Evolutionary conservation across 2,797 vertebrate genomes (phyloP), one percentile per base, ranked within the genome.

Genomic region (Cossypha polioptera): DNA sequence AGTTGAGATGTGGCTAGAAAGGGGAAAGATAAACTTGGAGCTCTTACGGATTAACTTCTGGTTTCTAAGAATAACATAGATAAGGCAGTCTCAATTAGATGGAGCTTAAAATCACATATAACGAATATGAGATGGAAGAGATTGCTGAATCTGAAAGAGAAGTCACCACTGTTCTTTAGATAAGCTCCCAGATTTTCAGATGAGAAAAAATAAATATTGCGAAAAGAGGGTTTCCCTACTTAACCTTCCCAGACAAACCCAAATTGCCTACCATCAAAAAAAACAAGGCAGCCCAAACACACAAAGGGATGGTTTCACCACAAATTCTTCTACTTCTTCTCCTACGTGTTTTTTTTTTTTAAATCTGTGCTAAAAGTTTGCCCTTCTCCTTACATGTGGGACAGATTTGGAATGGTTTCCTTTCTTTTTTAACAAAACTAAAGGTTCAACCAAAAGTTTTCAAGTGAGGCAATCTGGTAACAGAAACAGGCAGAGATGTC

Each of bases 11-110:
- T n/a, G 31, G 38, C 72, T 96, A 91, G 84, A 91, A 93, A 92
- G 72, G 22, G 57, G 73, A 85, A 89, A 95, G 92, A 94, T 93
- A 97, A 96, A 96, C 88, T 91, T 80, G 59, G 57, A 87, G 91
- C 78, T 95, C 68, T 82, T 93, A 58, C 0, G 18, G 85, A 93
- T 97, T 92, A 95, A 93, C 58, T 96, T 94, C 54, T 88, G 62
- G 68, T 86, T 86, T 86, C 91, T 86, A 95, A 96, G 84, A 95
- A 93, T 89, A 96, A 96, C 93, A 96, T 22, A 94, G 95, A 96
- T 97, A 96, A 96, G 81, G 68, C 68, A 96, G 83, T 66, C 88
- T 91, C 86, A 96, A 94, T 93, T 94, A 97, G 85, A 63, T 72
- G 86, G 75, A 92, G 68, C 84, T 87, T 94, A 93, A 93, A 96